A percentile compares a stretch with the other conserved stretches of the same genome.
Evolutionary conservation across 1,140 invertebrate species (phyloP).

Genomic region (Wasmannia auropunctata): DNA sequence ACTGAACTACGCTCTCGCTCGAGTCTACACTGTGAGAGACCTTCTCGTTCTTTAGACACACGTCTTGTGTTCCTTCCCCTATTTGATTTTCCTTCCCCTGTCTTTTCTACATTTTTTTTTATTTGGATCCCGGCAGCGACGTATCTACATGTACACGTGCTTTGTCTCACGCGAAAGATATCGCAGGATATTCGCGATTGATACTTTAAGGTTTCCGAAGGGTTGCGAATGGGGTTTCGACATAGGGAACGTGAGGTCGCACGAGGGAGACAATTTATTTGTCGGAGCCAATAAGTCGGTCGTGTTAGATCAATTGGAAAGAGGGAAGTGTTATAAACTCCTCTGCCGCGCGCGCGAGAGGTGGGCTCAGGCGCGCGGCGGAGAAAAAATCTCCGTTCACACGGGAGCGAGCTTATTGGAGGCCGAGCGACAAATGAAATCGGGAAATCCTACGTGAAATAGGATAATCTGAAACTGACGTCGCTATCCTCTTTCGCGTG

Average conservation of each 20-base stretch:
- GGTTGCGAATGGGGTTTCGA: background rate
- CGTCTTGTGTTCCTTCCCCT: background rate
- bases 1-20: background rate
- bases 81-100: background rate
- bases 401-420: conserved; percentile 50
- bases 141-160: background rate
- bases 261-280: conserved; percentile 60
- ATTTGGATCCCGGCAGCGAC: background rate
- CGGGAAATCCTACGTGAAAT: conserved; percentile 46
- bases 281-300: conserved; percentile 24
- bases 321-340: conserved; percentile 67
- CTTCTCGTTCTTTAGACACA: background rate
- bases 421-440: conserved; percentile 61
- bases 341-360: background rate
- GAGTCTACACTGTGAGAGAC: background rate
- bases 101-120: background rate
- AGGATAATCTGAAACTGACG: conserved; percentile 65
- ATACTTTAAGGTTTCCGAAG: background rate
- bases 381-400: conserved; percentile 31
- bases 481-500: background rate
- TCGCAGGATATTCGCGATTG: background rate
- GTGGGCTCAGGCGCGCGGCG: background rate
- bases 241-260: background rate
- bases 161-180: background rate
- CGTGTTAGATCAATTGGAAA: conserved; percentile 55